Base-by-base conservation (phyloP, 2,797 vertebrate species). In the Tamandua tetradactyla region DNA sequence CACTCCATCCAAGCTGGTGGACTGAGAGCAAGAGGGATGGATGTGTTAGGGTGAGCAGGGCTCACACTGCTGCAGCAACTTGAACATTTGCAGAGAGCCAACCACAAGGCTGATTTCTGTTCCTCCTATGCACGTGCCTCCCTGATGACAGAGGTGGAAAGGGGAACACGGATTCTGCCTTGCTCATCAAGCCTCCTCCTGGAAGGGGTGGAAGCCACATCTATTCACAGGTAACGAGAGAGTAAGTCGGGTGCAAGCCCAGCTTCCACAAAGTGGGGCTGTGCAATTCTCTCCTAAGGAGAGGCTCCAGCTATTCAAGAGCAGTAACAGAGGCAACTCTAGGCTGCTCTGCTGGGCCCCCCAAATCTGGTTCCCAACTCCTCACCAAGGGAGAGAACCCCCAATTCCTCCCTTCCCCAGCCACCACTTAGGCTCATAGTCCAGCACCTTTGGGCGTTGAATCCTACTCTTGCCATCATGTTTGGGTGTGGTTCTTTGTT, bases 311-410 rank as follows among this genome's bases (percentile, higher is more conserved):
- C 18, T 10, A 1, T 12, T 71, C 17, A n/a, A 68, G 59, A 59
- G 4, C 8, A 7, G 0, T 17, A 3, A 1, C 0, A 14, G 23
- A 22, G 32, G 25, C 30, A 0, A 1, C 5, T 8, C 0, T 13
- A 0, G 30, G n/a, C n/a, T 66, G 25, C 47, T 8, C 94, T 25
- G 14, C 71, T 3, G 14, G 55, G 8, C 37, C 62, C 37, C 47
- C 64, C 0, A 20, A 15, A 11, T 17, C 44, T 20, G 27, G 9
- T 5, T 35, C 55, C 66, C 18, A 13, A 12, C 22, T 40, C 44
- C 35, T 9, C 44, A 22, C 55, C 3, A 0, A 12, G 5, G 25
- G 49, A 20, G 27, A 3, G 13, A 14, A 1, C 7, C 57, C 55
- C 55, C 18, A 7, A 18, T 22, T 20, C 55, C 2, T 7, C 55